Evolutionary conservation across 1,140 invertebrate species (phyloP).

Genomic region (Sycophila sp.): DNA sequence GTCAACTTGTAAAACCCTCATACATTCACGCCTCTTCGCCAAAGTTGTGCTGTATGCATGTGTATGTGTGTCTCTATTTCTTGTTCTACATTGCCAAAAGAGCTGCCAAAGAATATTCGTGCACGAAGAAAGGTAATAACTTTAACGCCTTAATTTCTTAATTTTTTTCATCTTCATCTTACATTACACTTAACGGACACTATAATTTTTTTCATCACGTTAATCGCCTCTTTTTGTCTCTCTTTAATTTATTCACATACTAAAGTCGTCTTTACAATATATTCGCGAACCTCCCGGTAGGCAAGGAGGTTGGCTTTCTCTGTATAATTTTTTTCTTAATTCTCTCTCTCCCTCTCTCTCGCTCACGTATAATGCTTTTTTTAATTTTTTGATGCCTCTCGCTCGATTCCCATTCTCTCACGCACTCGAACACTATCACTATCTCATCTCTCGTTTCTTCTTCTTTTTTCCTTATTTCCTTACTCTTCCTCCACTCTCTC

Average conservation of each 20-base stretch:
- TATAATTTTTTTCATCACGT: slow-evolving; percentile 60
- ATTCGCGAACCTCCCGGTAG: slow-evolving; percentile 66
- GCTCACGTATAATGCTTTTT: slow-evolving; percentile 36
- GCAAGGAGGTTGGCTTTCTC: slow-evolving; percentile 65
- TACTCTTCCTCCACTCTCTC: slow-evolving; percentile 46
- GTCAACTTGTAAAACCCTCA: slow-evolving; percentile 22
- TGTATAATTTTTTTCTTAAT: slow-evolving; percentile 64
- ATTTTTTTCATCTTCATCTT: slow-evolving; percentile 34
- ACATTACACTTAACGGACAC: slow-evolving; percentile 65
- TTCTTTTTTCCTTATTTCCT: slow-evolving; percentile 34
- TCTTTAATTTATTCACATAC: slow-evolving; percentile 58
- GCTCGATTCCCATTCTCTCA: slow-evolving; percentile 46
- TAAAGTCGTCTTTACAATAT: slow-evolving; percentile 63
- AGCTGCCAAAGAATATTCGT: slow-evolving; percentile 62
- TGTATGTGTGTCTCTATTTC: slow-evolving; percentile 53
- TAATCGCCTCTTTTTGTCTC: slow-evolving; percentile 49
- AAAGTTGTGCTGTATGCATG: slow-evolving; percentile 38
- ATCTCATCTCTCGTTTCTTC: slow-evolving; percentile 50
- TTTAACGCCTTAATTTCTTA: slow-evolving; percentile 52
- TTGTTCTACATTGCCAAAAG: slow-evolving; percentile 61
- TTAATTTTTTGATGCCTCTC: slow-evolving; percentile 30
- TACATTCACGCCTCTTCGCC: slow-evolving; percentile 33
- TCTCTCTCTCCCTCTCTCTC: slow-evolving; percentile 41
- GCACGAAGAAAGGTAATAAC: slow-evolving; percentile 51
- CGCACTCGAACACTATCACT: slow-evolving; percentile 53